Evolutionary conservation across 2,113 vertebrate species (phyloP), one percentile per base, ranked within the genome.

Genomic region (Cinclus mexicanus): DNA sequence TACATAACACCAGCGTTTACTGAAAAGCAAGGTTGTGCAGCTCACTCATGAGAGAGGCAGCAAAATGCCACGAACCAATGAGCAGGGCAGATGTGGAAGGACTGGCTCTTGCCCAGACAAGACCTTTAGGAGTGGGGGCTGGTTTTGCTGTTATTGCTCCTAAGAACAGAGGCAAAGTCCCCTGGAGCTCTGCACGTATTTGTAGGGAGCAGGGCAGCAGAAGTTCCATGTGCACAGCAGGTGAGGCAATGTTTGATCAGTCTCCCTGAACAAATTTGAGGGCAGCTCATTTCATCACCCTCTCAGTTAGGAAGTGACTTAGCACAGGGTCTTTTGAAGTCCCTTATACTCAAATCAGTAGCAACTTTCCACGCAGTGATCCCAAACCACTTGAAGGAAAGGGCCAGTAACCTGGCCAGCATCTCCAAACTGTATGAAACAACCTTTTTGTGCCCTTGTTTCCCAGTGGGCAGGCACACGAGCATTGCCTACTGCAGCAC

Each of bases 401-500:
- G 28, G 13, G 12, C 3, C 55, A 61, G 12, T 15, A 42, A 35
- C 31, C n/a, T 14, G 13, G 3, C 16, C 55, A 61, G 23, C 10
- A 20, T 47, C 55, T 72, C 60, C 57, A 55, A 57, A 14, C 5
- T 37, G 16, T 22, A 4, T 26, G 8, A 47, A 81, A 37, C 22
- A 44, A 31, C 9, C 19, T 61, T 13, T 5, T 4, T 0, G 3
- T 75, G 16, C 8, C 47, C 15, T 57, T 16, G 3, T 22, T 41
- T 20, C 23, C 12, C 39, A 2, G 5, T 1, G 35, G 47, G 20
- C 11, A 29, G 42, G 21, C 33, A 31, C 21, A 12, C 0, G 0
- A 56, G 12, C 50, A 44, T n/a, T 0, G 0, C 44, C 28, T 16
- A 10, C 41, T 0, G 2, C 47, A 50, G 33, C 9, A 2, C 20